A percentile compares a stretch with the other conserved stretches of the same genome.
Evolutionary conservation across 2,888 invertebrate genomes (phyloP).

Genomic region (Tanytarsus gracilentus): DNA sequence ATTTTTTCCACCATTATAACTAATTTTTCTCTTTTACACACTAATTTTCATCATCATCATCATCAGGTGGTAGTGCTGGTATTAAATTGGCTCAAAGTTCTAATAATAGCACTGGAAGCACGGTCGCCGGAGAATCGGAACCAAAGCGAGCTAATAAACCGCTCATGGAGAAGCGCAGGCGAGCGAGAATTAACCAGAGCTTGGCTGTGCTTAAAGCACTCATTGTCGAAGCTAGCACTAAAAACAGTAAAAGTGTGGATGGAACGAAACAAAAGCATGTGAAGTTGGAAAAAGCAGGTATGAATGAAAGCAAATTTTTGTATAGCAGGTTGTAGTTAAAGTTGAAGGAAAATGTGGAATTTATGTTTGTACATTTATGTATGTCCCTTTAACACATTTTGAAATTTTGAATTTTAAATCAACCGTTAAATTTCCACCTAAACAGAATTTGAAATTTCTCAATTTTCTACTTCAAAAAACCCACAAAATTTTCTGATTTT

Average conservation of each 20-base stretch:
- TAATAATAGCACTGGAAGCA: background rate
- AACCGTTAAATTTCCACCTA: too few species aligned
- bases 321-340: too few species aligned
- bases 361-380: too few species aligned
- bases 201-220: slow-evolving; percentile 62
- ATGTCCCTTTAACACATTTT: too few species aligned
- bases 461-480: too few species aligned
- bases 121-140: background rate
- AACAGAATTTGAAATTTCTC: too few species aligned
- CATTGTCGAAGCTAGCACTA: slow-evolving; percentile 59
- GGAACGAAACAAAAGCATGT: slow-evolving; percentile 61
- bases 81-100: slow-evolving; percentile 14
- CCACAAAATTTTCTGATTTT: too few species aligned
- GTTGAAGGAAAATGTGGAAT: too few species aligned
- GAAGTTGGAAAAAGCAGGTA: slow-evolving; percentile 61
- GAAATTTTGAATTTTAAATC: too few species aligned
- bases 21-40: too few species aligned
- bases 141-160: slow-evolving; percentile 61
- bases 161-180: slow-evolving; percentile 65
- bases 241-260: slow-evolving; percentile 40
- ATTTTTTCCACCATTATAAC: too few species aligned
- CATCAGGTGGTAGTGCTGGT: background rate
- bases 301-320: background rate
- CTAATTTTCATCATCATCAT: too few species aligned
- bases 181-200: slow-evolving; percentile 66